These are phyloP conservation scores for Zoanthus solanderi DNA, from an alignment of 92 coral and sea anemone genomes.

Conservation along the genomic window DNA sequence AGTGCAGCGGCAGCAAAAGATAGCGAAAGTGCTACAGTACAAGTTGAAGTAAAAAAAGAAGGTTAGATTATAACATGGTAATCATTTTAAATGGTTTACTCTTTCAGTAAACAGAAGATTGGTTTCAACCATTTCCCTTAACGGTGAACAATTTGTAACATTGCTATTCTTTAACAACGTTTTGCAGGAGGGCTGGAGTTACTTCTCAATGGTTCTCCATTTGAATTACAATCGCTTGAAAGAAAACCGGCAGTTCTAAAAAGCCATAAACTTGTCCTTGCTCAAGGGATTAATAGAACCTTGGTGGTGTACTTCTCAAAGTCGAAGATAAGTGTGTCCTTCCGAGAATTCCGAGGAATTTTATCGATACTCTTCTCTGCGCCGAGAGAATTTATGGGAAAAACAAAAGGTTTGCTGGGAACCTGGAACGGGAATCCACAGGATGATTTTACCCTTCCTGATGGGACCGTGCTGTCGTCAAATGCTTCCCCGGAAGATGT, in stretches of 20 bases:
- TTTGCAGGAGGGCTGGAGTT: constrained; percentile 38
- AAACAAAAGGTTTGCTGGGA: constrained; percentile 82
- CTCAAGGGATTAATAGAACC: constrained; percentile 18
- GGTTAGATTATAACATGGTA: constrained; percentile 12
- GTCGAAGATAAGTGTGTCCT: constrained; percentile 61
- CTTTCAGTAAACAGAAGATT: too few relatives aligned
- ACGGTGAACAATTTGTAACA: neutral
- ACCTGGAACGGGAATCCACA: constrained; percentile 78
- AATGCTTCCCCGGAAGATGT: constrained; percentile 70
- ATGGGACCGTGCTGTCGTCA: constrained; percentile 71
- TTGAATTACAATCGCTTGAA: constrained; percentile 10
- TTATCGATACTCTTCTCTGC: constrained; percentile 65
- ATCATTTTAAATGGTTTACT: neutral
- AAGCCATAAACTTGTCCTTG: constrained; percentile 20
- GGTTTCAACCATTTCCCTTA: neutral
- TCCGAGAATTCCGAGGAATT: constrained; percentile 53
- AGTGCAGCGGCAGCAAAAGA: constrained; percentile 67
- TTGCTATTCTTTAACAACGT: neutral
- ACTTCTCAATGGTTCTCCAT: constrained; percentile 21
- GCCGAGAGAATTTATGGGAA: constrained; percentile 59
- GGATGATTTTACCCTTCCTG: constrained; percentile 73
- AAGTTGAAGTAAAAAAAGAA: constrained; percentile 49
- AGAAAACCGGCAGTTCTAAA: constrained; percentile 19
- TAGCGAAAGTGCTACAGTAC: constrained; percentile 56
- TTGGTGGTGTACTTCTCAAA: constrained; percentile 43